A percentile compares a stretch with the other conserved stretches of the same genome.
These are phyloP conservation scores for Drosophila sturtevanti DNA, from an alignment of 1,140 invertebrate genomes.

Conservation along the genomic window DNA sequence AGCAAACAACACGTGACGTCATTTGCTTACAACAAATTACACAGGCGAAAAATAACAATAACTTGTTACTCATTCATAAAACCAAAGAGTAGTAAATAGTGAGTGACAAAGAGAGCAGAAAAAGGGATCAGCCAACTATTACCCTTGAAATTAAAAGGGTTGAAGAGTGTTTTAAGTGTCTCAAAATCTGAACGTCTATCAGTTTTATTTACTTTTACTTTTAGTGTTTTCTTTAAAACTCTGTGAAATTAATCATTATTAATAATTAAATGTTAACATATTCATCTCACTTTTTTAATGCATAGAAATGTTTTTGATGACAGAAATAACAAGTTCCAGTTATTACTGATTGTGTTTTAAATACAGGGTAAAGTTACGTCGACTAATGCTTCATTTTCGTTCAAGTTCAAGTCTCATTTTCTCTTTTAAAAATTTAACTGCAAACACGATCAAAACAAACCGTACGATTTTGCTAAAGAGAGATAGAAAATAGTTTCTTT, in stretches of 20 bases:
- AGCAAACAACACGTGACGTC: constrained; percentile 55
- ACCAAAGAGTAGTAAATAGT: neutral
- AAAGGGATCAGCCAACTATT: neutral
- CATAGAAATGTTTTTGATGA: no score
- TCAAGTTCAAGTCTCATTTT: constrained; percentile 9
- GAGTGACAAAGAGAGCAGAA: neutral
- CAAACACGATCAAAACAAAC: constrained; percentile 72
- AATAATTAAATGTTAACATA: no score
- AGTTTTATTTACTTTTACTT: no score
- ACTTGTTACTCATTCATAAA: constrained; percentile 33
- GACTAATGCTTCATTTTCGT: neutral
- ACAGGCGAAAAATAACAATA: constrained; percentile 12
- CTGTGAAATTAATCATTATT: no score
- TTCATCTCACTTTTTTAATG: no score
- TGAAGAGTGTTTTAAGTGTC: neutral
- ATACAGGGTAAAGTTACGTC: neutral
- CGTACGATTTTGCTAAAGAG: constrained; percentile 77
- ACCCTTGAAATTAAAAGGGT: neutral
- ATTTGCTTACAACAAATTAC: constrained; percentile 67
- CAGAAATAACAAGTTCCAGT: no score
- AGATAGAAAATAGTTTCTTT: constrained; percentile 60
- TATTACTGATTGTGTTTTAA: neutral
- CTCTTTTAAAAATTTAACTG: constrained; percentile 22
- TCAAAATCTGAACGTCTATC: no score
- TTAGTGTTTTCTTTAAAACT: no score